These are phyloP conservation scores for Drosophila nebulosa DNA, from an alignment of 1,140 invertebrate genomes.

Conservation along the genomic window DNA sequence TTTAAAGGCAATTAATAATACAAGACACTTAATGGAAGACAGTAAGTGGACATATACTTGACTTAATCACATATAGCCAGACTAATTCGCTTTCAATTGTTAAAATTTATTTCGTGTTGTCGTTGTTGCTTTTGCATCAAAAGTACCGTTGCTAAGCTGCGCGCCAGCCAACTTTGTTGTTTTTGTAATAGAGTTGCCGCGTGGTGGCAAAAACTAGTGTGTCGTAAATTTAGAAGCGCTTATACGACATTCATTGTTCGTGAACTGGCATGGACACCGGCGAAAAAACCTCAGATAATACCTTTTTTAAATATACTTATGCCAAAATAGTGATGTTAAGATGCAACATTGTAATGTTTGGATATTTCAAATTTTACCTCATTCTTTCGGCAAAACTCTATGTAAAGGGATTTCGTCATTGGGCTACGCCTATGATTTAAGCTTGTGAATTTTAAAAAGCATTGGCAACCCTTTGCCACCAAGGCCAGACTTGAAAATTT, in stretches of 20 bases:
- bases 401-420: too few species aligned
- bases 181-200: background rate
- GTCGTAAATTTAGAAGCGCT: background rate
- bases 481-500: background rate
- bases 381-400: too few species aligned
- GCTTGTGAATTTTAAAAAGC: background rate
- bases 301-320: too few species aligned
- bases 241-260: background rate
- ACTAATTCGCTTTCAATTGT: background rate
- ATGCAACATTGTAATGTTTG: too few species aligned
- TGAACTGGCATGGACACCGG: background rate
- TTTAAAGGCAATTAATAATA: background rate
- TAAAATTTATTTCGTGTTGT: background rate
- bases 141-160: conserved; percentile 9
- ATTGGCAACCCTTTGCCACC: background rate
- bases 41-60: background rate
- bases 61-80: background rate
- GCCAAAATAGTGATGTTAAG: too few species aligned
- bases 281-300: too few species aligned
- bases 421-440: background rate
- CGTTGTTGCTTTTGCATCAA: background rate
- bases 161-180: background rate
- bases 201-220: background rate
- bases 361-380: too few species aligned
- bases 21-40: background rate